Evolutionary conservation across 2,888 invertebrate species (phyloP).

Genomic region (Lordiphosa andalusiaca): DNA sequence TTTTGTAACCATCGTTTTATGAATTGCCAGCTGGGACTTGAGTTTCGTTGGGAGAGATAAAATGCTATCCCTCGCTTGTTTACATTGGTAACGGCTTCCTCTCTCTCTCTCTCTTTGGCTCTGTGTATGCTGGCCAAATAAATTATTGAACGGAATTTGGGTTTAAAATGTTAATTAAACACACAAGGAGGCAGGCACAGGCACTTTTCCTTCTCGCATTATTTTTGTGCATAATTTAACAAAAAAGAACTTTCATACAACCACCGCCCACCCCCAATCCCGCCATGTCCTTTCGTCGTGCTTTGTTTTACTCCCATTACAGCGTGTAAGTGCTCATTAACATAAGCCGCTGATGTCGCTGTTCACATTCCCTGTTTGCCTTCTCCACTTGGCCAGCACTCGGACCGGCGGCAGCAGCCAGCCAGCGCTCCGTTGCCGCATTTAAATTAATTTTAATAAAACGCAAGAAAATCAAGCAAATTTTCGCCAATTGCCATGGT

Average conservation of each 20-base stretch:
- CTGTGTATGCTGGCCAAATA: slow-evolving; percentile 28
- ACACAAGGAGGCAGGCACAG: slow-evolving; percentile 23
- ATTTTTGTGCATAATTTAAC: slow-evolving; percentile 24
- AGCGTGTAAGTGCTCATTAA: slow-evolving; percentile 65
- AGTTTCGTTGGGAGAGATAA: slow-evolving; percentile 8
- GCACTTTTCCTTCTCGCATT: slow-evolving; percentile 13
- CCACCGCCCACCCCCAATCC: background rate
- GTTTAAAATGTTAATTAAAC: slow-evolving; percentile 71
- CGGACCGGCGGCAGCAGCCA: slow-evolving; percentile 1
- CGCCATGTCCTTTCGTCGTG: slow-evolving; percentile 1
- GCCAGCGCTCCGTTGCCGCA: slow-evolving; percentile 31
- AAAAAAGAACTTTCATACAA: too few relatives aligned
- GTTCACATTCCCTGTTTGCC: slow-evolving; percentile 31
- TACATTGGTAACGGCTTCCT: background rate
- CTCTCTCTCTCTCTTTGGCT: background rate
- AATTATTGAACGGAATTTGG: slow-evolving; percentile 63
- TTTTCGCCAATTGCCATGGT: slow-evolving; percentile 29
- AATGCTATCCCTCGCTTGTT: background rate
- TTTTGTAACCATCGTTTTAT: slow-evolving; percentile 25
- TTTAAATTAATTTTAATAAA: slow-evolving; percentile 71
- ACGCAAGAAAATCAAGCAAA: slow-evolving; percentile 37
- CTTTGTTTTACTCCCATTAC: slow-evolving; percentile 38
- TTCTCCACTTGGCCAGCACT: slow-evolving; percentile 7
- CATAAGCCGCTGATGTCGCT: slow-evolving; percentile 55
- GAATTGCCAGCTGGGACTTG: slow-evolving; percentile 28